phyloP scores from a whole-genome alignment of 2,888 invertebrate genomes.

The Sussaba pulchella region DNA sequence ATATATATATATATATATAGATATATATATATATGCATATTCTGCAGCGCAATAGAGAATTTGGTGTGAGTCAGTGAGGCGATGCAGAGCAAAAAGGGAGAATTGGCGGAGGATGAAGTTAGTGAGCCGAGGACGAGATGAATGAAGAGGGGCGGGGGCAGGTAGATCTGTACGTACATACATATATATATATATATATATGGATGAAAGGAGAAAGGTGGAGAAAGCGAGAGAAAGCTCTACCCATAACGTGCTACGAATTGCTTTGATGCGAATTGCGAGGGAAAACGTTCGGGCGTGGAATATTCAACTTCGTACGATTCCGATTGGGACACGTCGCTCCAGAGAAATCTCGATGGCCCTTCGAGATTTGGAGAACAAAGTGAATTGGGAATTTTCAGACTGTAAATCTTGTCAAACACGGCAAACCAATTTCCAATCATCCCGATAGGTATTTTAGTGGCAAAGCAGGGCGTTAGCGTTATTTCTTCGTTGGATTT shows the following conservation, averaged over 20 bases:
- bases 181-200: background rate
- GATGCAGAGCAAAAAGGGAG: background rate
- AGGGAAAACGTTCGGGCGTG: slow-evolving; percentile 69
- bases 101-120: slow-evolving; percentile 25
- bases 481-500: too few species aligned
- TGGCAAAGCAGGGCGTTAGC: too few species aligned
- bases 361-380: background rate
- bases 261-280: slow-evolving; percentile 79
- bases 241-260: slow-evolving; percentile 65
- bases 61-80: slow-evolving; percentile 24
- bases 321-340: slow-evolving; percentile 20
- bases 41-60: slow-evolving; percentile 35
- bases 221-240: slow-evolving; percentile 37
- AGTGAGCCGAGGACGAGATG: slow-evolving; percentile 32
- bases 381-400: background rate
- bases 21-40: slow-evolving; percentile 46
- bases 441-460: background rate
- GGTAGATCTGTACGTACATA: background rate
- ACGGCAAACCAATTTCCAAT: background rate
- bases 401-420: background rate
- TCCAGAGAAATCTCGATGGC: slow-evolving; percentile 12
- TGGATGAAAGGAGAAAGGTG: slow-evolving; percentile 7
- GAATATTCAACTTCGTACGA: slow-evolving; percentile 4
- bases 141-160: slow-evolving; percentile 2
- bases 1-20: slow-evolving; percentile 39